Base-by-base conservation (phyloP, 2,113 vertebrate species). In the Syrmaticus mikado region DNA sequence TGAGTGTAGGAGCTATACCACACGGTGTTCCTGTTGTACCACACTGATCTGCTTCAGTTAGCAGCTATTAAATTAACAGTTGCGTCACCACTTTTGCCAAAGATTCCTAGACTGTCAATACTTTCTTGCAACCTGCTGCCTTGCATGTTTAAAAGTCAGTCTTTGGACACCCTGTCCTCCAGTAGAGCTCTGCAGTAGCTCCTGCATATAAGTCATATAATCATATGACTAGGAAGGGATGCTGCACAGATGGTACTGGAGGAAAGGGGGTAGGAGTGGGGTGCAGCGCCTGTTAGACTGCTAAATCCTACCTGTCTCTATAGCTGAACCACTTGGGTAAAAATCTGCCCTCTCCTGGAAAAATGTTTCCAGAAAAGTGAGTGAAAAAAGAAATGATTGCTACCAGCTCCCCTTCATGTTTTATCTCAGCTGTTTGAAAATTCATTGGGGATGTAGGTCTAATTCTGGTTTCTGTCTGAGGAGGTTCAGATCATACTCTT, bases 41-140 rank as follows among this genome's bases (percentile, higher is more conserved):
- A 65, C 77, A 53, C 32, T 62, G 30, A 93, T 79, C 36, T 93
- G 65, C 66, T 28, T 46, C 58, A 68, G 43, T 41, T 78, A 88
- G 50, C 80, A 83, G 81, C 73, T 34, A 87, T 78, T 72, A 85
- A 85, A 85, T 64, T 71, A 93, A 32, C 67, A 60, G 68, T 34
- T 77, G 20, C 65, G 46, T 88, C 92, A 75, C 9, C 24, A 88
- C 16, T 83, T 87, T 64, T 66, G 46, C 41, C 57, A 57, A 19
- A 32, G 27, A 46, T 22, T 85, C 45, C 40, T 53, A 50, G 65
- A 71, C 46, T 61, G 25, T 45, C 57, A 90, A 81, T n/a, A 14
- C 21, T 1, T n/a, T 65, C 83, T 67, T 83, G 62, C 43, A 79
- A 34, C 45, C 30, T 75, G 34, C 52, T 82, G 38, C 71, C 38